phyloP scores from a whole-genome alignment of 1,140 invertebrate genomes.

The Dreissena rostriformis region DNA sequence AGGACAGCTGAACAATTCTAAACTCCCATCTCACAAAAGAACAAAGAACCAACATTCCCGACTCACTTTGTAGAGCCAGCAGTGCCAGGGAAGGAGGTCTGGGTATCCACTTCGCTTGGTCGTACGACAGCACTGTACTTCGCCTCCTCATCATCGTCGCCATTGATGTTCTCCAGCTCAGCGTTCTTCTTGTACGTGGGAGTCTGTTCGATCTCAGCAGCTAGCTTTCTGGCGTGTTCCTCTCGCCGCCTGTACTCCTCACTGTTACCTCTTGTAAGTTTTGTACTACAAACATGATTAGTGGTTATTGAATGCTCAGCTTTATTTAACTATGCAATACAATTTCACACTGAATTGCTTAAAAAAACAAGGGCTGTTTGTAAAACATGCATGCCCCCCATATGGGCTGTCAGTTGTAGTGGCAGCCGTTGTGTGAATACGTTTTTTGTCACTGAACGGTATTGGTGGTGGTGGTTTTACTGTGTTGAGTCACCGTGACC shows the following conservation, averaged over 20 bases:
- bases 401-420: too few species aligned
- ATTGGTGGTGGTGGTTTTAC: too few species aligned
- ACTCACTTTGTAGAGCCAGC: slow-evolving; percentile 57
- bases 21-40: too few species aligned
- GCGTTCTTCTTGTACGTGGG: slow-evolving; percentile 89
- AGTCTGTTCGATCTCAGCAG: slow-evolving; percentile 94
- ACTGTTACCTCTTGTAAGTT: slow-evolving; percentile 90
- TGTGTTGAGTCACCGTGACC: too few species aligned
- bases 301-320: slow-evolving; percentile 11
- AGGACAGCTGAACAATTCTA: too few species aligned
- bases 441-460: too few species aligned
- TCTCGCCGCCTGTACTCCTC: slow-evolving; percentile 92
- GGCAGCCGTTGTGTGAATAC: too few species aligned
- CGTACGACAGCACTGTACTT: slow-evolving; percentile 83
- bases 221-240: slow-evolving; percentile 92
- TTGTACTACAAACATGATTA: slow-evolving; percentile 81
- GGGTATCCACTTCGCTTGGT: slow-evolving; percentile 82
- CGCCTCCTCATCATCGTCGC: slow-evolving; percentile 90
- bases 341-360: slow-evolving; percentile 4
- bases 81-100: slow-evolving; percentile 7
- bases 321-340: neutral
- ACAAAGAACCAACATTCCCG: too few species aligned
- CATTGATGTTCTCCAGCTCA: slow-evolving; percentile 90
- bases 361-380: too few species aligned
- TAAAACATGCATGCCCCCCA: too few species aligned